These are phyloP conservation scores for Trypoxylus dichotomus DNA, from an alignment of 1,140 invertebrate genomes.

Conservation along the genomic window DNA sequence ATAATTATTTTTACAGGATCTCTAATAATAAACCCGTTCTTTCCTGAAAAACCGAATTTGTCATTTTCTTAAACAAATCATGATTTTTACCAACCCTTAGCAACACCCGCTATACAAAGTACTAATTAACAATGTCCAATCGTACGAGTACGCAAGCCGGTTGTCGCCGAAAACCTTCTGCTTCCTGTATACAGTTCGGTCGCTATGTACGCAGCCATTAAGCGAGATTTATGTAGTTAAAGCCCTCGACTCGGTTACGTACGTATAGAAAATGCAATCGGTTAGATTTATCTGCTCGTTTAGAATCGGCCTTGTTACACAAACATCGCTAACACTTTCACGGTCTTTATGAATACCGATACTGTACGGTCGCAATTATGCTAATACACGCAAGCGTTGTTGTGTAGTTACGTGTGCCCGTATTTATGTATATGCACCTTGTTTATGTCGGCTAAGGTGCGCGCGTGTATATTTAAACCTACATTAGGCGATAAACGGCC, in stretches of 20 bases:
- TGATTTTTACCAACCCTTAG: no score
- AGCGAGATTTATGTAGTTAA: neutral
- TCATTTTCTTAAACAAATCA: neutral
- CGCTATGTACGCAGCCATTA: neutral
- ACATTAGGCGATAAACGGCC: neutral
- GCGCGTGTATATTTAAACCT: neutral
- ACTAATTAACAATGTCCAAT: neutral
- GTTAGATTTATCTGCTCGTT: neutral
- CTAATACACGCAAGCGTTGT: neutral
- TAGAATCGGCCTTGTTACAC: slow-evolving; percentile 1
- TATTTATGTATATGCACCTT: slow-evolving; percentile 1
- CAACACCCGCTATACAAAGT: neutral
- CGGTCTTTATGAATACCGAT: neutral
- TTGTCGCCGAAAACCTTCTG: neutral
- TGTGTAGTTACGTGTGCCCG: neutral
- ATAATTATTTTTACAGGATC: no score
- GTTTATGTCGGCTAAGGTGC: neutral
- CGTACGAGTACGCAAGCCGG: neutral
- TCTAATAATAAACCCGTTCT: no score
- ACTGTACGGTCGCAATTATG: neutral
- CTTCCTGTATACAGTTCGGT: neutral
- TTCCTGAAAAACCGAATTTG: no score
- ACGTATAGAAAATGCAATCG: neutral
- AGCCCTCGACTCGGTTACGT: neutral
- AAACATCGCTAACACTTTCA: neutral